phyloP scores from a whole-genome alignment of 2,113 vertebrate species.

The Hemicordylus capensis region DNA sequence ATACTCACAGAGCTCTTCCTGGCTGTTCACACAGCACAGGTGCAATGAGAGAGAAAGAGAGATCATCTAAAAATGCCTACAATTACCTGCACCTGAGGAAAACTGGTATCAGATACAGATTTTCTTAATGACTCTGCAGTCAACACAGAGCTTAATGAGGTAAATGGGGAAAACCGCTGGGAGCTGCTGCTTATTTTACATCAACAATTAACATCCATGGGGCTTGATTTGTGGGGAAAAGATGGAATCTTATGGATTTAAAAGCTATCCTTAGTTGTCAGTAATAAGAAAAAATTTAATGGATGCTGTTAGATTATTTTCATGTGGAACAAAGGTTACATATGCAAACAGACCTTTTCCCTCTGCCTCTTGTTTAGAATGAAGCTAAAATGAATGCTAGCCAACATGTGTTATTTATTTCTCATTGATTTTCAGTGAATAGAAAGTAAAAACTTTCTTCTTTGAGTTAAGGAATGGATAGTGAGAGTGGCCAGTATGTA shows the following conservation, averaged over 20 bases:
- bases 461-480: conserved; percentile 15
- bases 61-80: not conserved
- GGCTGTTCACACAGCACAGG: conserved; percentile 13
- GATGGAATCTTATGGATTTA: conserved; percentile 24
- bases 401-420: not conserved
- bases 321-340: conserved; percentile 6
- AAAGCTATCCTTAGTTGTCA: conserved; percentile 20
- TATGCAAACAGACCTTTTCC: conserved; percentile 20
- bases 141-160: conserved; percentile 59
- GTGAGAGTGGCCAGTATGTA: conserved; percentile 1
- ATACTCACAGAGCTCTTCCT: not conserved
- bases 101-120: conserved; percentile 43
- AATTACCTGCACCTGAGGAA: conserved; percentile 44
- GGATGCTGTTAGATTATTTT: conserved; percentile 22
- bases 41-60: conserved; percentile 11
- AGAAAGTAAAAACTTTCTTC: not conserved
- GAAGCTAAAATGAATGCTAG: conserved; percentile 15
- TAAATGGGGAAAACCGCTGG: conserved; percentile 58
- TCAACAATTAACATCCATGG: conserved; percentile 54
- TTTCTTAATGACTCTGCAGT: conserved; percentile 44
- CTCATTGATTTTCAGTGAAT: not conserved
- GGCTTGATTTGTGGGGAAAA: conserved; percentile 29
- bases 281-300: conserved; percentile 24
- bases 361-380: conserved; percentile 15
- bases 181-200: conserved; percentile 40